Evolutionary conservation across 2,888 invertebrate genomes (phyloP), one percentile per base, ranked within the genome.

Genomic region (Diogma glabrata): DNA sequence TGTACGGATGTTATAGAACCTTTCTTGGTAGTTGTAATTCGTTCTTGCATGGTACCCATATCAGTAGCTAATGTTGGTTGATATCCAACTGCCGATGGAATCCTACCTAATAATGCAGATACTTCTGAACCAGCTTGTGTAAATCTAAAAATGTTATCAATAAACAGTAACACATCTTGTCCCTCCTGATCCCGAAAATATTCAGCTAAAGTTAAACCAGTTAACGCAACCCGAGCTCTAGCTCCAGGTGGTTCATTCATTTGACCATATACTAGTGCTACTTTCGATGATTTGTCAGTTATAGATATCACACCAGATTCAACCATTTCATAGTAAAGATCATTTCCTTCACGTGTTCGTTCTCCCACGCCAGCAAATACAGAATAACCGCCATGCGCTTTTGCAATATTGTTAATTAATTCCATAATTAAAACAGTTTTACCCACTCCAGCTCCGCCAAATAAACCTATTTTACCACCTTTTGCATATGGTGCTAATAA

Each of bases 221-320:
- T 91, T 57, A 94, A 74, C 54, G 91, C 92, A 52, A 94, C 93
- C 70, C 93, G 85, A 61, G 92, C 91, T 70, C 93, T 84, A 52
- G 93, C 92, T 61, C 93, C 93, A 54, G 94, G 94, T 51, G 94
- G 93, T 72, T 94, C 93, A 67, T 94, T 93, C 93, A 93, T 93
- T 73, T 93, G 93, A 52, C 93, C 93, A 63, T 93, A 94, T 57
- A 93, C 92, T 50, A 93, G 80, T 1, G 92, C 86, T 66, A 55
- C 56, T 54, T 94, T 94, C 6, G 93, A 93, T 38, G 83, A 83
- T 70, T 89, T 85, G 67, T 90, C 90, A 65, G 84, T 89, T 16
- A 93, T 75, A 30, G 90, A 90, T 69, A 93, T 92, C 60, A 93
- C 93, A 64, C 90, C 90, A 56, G 82, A 80, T 68, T 91, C 91